Evolutionary conservation across 1,140 invertebrate species (phyloP), one percentile per base, ranked within the genome.

Genomic region (Hetaerina americana): DNA sequence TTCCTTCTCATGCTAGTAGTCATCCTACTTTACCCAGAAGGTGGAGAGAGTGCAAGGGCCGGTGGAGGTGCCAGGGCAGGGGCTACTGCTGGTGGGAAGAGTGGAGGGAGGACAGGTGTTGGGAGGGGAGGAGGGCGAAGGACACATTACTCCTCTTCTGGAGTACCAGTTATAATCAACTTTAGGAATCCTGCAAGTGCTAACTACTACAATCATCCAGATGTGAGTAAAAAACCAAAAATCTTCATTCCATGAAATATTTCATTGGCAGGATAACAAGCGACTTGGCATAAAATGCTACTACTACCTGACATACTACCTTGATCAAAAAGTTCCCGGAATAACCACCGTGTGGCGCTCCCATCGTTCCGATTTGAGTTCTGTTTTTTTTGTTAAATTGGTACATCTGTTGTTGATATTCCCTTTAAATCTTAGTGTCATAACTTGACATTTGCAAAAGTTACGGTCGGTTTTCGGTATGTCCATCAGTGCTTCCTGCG

Each of bases 201-300:
- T 18, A 85, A 83, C 76, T 91, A 90, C 78, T 91, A 90, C 74
- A 86, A 89, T 74, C 85, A 91, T 76, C 89, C 89, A 80, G 88
- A 90, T 77, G 89, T 90, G 79, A 86, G 85, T 83, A 26, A 25
- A 76, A 31, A 73, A n/a, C n/a, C n/a, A n/a, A n/a, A n/a, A n/a
- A n/a, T n/a, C n/a, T n/a, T n/a, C n/a, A n/a, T 57, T 57, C 27
- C 66, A 22, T 66, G 69, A 66, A 27, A 67, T 66, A 57, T 8
- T 15, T 26, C 31, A n/a, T n/a, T n/a, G n/a, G n/a, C n/a, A n/a
- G n/a, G n/a, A n/a, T n/a, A n/a, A n/a, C n/a, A n/a, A n/a, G n/a
- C n/a, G n/a, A n/a, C n/a, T n/a, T n/a, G n/a, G n/a, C n/a, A n/a
- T n/a, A n/a, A n/a, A n/a, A n/a, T n/a, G n/a, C n/a, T n/a, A n/a